Percentiles rank a stretch among this genome's conserved stretches.
Conservation (phyloP, 2,888 invertebrate genomes). For the Tiliacea citrago region DNA sequence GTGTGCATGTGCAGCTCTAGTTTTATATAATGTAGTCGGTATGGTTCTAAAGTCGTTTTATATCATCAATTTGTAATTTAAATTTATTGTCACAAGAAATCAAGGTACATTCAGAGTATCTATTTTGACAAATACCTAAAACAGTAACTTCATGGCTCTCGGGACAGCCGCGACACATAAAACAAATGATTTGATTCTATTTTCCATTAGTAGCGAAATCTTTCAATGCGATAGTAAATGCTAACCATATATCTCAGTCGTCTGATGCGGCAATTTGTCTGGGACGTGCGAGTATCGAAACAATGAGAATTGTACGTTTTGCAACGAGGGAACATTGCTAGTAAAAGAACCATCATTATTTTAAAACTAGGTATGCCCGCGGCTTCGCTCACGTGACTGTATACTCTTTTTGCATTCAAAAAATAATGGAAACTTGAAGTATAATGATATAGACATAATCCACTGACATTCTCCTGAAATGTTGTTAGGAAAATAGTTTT, state of each 20-base stretch:
- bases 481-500: no score
- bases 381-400: not conserved
- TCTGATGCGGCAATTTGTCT: conserved; percentile 44
- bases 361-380: not conserved
- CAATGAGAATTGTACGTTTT: not conserved
- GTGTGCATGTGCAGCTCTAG: no score
- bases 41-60: not conserved
- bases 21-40: no score
- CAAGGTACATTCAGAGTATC: not conserved
- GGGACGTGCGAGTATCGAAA: conserved; percentile 37
- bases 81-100: not conserved
- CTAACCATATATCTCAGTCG: conserved; percentile 17
- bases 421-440: not conserved
- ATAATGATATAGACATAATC: no score
- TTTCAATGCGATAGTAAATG: conserved; percentile 45
- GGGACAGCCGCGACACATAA: conserved; percentile 20
- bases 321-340: conserved; percentile 4
- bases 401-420: not conserved
- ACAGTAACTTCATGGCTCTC: not conserved
- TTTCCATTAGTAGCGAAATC: conserved; percentile 44
- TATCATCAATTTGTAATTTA: not conserved
- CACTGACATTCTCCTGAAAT: no score
- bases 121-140: not conserved
- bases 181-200: conserved; percentile 45
- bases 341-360: not conserved